A percentile compares a stretch with the other conserved stretches of the same genome.
Conservation (phyloP, 2,888 invertebrate species). For the Drosophila tanythrix region DNA sequence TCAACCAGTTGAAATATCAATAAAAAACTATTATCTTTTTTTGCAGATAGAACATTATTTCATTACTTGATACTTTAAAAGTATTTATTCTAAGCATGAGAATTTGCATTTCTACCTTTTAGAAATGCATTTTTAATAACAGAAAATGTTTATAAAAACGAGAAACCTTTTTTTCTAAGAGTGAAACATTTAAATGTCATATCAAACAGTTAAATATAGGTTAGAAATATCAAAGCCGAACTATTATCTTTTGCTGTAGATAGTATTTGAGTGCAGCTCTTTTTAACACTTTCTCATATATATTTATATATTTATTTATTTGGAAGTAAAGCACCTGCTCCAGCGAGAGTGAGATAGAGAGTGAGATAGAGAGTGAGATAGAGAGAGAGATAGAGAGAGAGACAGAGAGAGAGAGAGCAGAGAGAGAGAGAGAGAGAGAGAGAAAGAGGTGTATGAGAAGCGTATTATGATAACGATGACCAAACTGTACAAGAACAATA, state of each 20-base stretch:
- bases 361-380: slow-evolving; percentile 9
- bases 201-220: slow-evolving; percentile 27
- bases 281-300: slow-evolving; percentile 11
- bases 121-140: no score
- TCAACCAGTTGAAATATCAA: slow-evolving; percentile 10
- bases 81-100: no score
- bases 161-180: not conserved
- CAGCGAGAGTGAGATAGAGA: not conserved
- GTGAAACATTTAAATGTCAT: not conserved
- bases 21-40: not conserved
- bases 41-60: not conserved
- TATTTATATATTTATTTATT: slow-evolving; percentile 3
- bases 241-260: slow-evolving; percentile 20
- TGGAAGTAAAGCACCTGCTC: slow-evolving; percentile 6
- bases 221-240: not conserved
- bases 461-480: slow-evolving; percentile 21
- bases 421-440: slow-evolving; percentile 11
- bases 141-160: no score
- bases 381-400: not conserved
- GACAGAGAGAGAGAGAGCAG: not conserved
- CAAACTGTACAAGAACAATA: slow-evolving; percentile 14
- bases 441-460: slow-evolving; percentile 11
- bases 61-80: no score
- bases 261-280: slow-evolving; percentile 6
- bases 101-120: no score